phyloP scores from a whole-genome alignment of 2,888 invertebrate genomes.

The Sussaba pulchella region DNA sequence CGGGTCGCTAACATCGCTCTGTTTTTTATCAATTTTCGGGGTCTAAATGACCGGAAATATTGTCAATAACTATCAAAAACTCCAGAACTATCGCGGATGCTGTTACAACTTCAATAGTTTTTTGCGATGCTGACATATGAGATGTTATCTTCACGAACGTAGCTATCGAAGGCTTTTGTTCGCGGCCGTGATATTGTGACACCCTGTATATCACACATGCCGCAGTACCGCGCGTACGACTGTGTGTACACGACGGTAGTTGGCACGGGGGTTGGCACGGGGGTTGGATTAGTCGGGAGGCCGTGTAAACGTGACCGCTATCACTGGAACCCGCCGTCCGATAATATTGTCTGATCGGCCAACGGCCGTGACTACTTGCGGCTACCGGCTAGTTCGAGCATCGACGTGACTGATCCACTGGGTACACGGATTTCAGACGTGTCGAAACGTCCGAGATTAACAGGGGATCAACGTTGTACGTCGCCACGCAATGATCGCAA shows the following conservation, averaged over 20 bases:
- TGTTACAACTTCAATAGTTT: no score
- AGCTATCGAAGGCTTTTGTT: no score
- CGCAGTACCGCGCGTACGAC: slow-evolving; percentile 16
- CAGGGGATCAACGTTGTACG: slow-evolving; percentile 30
- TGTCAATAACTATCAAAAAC: no score
- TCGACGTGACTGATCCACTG: slow-evolving; percentile 41
- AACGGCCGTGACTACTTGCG: slow-evolving; percentile 37
- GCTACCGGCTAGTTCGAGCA: neutral
- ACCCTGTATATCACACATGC: slow-evolving; percentile 21
- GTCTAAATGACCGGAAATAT: no score
- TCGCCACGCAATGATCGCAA: neutral
- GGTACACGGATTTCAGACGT: slow-evolving; percentile 45
- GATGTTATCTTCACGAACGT: no score
- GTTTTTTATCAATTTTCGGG: no score
- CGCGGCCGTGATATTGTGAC: neutral
- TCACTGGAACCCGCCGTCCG: slow-evolving; percentile 37
- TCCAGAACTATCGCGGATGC: no score
- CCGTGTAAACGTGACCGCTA: slow-evolving; percentile 55
- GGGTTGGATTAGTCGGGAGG: slow-evolving; percentile 36
- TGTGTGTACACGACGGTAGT: slow-evolving; percentile 33
- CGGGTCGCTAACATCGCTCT: no score
- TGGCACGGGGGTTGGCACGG: neutral
- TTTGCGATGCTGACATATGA: no score
- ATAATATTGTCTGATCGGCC: slow-evolving; percentile 52
- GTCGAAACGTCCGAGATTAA: slow-evolving; percentile 45